These are phyloP conservation scores for Phalera bucephala DNA, from an alignment of 2,888 invertebrate genomes.

Conservation along the genomic window DNA sequence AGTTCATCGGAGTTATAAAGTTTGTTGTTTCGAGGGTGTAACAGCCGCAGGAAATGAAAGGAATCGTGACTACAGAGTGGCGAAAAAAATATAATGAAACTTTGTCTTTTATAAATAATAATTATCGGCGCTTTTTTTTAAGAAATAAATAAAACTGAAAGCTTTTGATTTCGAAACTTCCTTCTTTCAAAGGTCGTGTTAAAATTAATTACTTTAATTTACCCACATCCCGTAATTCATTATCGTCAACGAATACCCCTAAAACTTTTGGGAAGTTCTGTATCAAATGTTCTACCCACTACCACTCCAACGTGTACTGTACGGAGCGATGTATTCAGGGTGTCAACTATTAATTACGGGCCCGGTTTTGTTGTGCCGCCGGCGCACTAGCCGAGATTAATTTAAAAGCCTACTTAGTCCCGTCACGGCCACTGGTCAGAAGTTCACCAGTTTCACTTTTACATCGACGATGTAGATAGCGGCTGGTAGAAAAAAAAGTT, in stretches of 20 bases:
- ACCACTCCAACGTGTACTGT: background rate
- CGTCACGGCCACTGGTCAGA: constrained; percentile 5
- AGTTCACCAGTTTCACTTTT: constrained; percentile 1
- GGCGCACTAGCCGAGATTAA: constrained; percentile 6
- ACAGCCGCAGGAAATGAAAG: background rate
- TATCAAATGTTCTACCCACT: too few relatives aligned
- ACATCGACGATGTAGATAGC: too few relatives aligned
- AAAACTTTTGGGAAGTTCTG: too few relatives aligned
- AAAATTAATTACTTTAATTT: too few relatives aligned
- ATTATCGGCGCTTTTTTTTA: too few relatives aligned
- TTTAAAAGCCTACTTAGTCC: constrained; percentile 16
- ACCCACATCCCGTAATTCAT: too few relatives aligned
- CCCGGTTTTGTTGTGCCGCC: constrained; percentile 4
- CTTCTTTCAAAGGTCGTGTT: too few relatives aligned
- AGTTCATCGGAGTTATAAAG: constrained; percentile 10
- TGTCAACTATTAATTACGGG: constrained; percentile 19
- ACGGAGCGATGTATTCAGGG: constrained; percentile 3
- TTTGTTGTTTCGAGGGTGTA: background rate
- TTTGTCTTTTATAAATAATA: too few relatives aligned
- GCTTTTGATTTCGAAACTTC: too few relatives aligned
- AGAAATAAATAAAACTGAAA: too few relatives aligned
- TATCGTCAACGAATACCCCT: too few relatives aligned
- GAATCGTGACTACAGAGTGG: background rate
- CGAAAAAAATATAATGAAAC: background rate
- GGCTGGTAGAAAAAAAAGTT: too few relatives aligned